Base-by-base conservation (phyloP, 2,113 vertebrate genomes). In the Nothobranchius furzeri region DNA sequence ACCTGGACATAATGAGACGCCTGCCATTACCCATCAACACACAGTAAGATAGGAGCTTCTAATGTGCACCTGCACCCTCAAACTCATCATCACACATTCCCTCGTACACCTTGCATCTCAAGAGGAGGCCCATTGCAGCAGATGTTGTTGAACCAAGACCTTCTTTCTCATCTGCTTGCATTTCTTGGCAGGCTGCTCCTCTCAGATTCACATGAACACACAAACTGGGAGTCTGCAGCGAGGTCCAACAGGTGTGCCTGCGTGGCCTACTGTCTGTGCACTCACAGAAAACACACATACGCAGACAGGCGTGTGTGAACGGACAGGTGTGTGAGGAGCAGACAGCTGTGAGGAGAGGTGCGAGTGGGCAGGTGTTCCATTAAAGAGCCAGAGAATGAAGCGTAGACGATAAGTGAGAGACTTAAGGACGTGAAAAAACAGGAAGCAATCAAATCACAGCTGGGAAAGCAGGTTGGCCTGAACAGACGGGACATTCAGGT, bases 1-100 rank as follows among this genome's bases (percentile, higher is more conserved):
- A 92, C 91, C 70, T 80, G 79, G 13, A 86, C 82, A 90, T 93
- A 93, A 94, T 91, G 89, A 93, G 88, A 90, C 78, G 76, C 83
- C 88, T 91, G 88, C 87, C 89, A 90, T 87, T 87, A 89, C 80
- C 81, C 80, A 85, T 91, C 88, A 90, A 88, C 86, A 90, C 84
- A 86, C 70, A 57, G 59, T 73, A 77, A 90, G 85, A 90, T 87
- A 83, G 87, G 76, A 83, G 74, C 61, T 73, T 73, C 74, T 66
- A 80, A 86, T 30, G 12, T 68, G 70, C 66, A 70, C 24, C 57
- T 60, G 73, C 51, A 52, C 40, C 46, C 68, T 70, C 62, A 64
- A 20, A 70, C 53, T 49, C 45, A 59, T 52, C 52, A 64, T 54
- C 51, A 64, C 65, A 53, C 68, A 50, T 50, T 49, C 58, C 11